Percentiles rank a stretch among this genome's conserved stretches.
These are phyloP conservation scores for Euwallacea similis DNA, from an alignment of 1,140 invertebrate genomes.

Conservation along the genomic window DNA sequence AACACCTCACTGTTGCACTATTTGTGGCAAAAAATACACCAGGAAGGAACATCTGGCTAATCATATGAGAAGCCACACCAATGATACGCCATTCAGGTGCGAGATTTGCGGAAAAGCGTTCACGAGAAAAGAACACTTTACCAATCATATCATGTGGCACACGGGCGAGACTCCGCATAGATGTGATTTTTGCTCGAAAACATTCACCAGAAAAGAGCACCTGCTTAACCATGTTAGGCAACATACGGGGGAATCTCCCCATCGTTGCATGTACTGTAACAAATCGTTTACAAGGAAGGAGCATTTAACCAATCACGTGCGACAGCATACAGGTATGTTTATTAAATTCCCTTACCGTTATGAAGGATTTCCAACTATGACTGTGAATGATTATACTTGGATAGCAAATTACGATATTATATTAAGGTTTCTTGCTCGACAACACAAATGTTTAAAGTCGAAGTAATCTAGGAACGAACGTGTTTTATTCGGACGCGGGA, in stretches of 20 bases:
- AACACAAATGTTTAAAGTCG: too few species aligned
- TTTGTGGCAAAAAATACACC: slow-evolving; percentile 77
- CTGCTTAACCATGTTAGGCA: slow-evolving; percentile 80
- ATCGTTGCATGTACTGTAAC: slow-evolving; percentile 77
- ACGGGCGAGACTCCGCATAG: slow-evolving; percentile 85
- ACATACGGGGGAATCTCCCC: slow-evolving; percentile 79
- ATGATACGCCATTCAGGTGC: slow-evolving; percentile 60
- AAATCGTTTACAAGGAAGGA: slow-evolving; percentile 83
- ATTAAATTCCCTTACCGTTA: slow-evolving; percentile 52
- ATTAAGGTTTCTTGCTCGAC: too few species aligned
- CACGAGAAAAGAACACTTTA: slow-evolving; percentile 82
- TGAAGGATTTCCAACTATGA: too few species aligned
- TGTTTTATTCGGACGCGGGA: too few species aligned
- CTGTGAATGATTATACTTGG: too few species aligned
- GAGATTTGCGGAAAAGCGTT: slow-evolving; percentile 86
- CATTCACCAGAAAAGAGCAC: slow-evolving; percentile 81
- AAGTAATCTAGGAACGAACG: too few species aligned
- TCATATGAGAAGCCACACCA: slow-evolving; percentile 73
- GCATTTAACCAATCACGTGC: slow-evolving; percentile 78
- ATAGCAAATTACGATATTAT: too few species aligned
- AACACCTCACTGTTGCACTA: slow-evolving; percentile 72
- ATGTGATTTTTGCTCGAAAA: slow-evolving; percentile 82
- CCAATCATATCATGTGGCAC: slow-evolving; percentile 85
- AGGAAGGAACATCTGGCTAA: slow-evolving; percentile 76
- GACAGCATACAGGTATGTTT: slow-evolving; percentile 79